Base-by-base conservation (phyloP, 2,113 vertebrate species). In the Peromyscus polionotus region DNA sequence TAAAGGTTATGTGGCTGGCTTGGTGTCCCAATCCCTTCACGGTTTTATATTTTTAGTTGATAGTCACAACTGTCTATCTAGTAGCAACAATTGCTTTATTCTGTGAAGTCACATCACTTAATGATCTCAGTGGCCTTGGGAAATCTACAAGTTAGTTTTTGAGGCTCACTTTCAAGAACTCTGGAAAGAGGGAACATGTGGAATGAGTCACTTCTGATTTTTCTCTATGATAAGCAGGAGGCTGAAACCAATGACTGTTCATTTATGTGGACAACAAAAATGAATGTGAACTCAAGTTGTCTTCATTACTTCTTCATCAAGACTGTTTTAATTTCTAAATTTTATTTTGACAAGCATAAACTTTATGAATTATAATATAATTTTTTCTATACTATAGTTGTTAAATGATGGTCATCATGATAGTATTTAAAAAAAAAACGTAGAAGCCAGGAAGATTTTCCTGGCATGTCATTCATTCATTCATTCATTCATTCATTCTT, bases 351-450 rank as follows among this genome's bases (percentile, higher is more conserved):
- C 3, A 59, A 16, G 79, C 4, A 31, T 65, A 45, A 84, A 3
- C 31, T 79, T 88, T 92, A 93, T 84, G 17, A 75, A 85, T 77
- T 85, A 36, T 2, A 95, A 13, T 75, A 48, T 24, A 67, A 45
- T 31, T 90, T 83, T 57, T 42, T 75, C 16, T 75, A 24, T 92
- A 70, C 92, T 93, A 88, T 94, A 48, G 10, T 67, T 89, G 72
- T 26, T 80, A 59, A 83, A 75, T 2, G 63, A 5, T 42, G 39
- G 31, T 80, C 14, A 48, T 61, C 6, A 16, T 93, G 42, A 51
- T 77, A 91, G 54, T 45, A 36, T 70, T 93, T 92, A 90, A 67
- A 92, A 90, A 51, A 51, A 90, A 81, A 91, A 13, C 31, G 39
- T 42, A 88, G 94, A 86, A 67, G 28, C 5, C 59, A 86, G 26